Conservation (phyloP, 2,113 vertebrate genomes). For the Onychostruthus taczanowskii region DNA sequence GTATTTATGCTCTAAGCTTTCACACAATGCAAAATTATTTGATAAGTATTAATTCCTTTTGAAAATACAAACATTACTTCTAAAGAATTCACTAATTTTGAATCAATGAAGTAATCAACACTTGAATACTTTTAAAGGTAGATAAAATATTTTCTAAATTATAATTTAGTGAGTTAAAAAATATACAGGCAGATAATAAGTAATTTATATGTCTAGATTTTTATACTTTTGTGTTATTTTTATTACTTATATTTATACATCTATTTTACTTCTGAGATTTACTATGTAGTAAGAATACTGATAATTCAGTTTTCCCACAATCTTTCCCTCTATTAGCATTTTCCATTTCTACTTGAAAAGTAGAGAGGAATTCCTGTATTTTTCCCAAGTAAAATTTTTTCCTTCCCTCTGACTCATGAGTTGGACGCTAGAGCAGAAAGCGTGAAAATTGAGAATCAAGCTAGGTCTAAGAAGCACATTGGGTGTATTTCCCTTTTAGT, state of each 20-base stretch:
- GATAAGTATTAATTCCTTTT: neutral
- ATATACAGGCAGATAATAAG: neutral
- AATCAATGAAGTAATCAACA: neutral
- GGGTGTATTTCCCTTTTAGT: neutral
- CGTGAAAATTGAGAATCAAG: neutral
- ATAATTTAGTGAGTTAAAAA: neutral
- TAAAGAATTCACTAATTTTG: neutral
- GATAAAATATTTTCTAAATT: neutral
- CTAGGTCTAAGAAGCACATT: neutral
- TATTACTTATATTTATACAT: neutral
- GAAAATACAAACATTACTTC: neutral
- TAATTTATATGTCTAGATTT: neutral
- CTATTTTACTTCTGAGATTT: neutral
- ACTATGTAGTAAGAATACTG: neutral
- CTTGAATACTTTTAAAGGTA: neutral
- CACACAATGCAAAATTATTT: neutral
- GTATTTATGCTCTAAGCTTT: neutral
- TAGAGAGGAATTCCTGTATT: neutral
- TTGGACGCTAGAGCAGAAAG: neutral
- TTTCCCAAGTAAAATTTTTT: neutral
- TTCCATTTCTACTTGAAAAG: neutral
- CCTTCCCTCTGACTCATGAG: neutral
- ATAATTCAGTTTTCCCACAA: neutral
- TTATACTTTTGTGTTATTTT: neutral
- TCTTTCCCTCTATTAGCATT: neutral